phyloP scores from a whole-genome alignment of 2,797 vertebrate genomes.

The Steatocranus sp. region DNA sequence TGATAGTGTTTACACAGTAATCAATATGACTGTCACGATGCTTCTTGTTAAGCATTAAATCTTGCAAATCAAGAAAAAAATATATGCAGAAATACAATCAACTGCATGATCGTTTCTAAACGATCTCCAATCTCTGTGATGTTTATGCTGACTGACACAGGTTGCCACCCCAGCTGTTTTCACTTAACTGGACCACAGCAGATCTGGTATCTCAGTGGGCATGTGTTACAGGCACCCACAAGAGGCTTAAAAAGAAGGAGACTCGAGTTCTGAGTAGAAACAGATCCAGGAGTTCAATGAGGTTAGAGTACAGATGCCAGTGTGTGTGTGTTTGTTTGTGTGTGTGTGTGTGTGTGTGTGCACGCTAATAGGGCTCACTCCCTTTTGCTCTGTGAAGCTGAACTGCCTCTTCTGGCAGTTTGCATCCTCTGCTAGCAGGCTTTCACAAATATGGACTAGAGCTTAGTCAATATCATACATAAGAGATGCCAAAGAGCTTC shows the following conservation, averaged over 20 bases:
- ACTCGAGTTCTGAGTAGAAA: slow-evolving; percentile 79
- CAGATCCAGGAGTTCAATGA: slow-evolving; percentile 78
- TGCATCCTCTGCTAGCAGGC: slow-evolving; percentile 51
- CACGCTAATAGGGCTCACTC: neutral
- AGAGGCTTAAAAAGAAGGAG: slow-evolving; percentile 73
- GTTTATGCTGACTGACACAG: neutral
- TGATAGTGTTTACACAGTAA: neutral
- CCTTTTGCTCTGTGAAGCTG: neutral
- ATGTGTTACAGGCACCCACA: slow-evolving; percentile 57
- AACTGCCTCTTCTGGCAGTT: neutral
- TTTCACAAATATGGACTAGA: slow-evolving; percentile 64
- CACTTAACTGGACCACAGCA: neutral
- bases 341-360: neutral
- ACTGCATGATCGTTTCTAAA: neutral
- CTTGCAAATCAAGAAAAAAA: neutral
- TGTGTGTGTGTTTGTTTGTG: neutral
- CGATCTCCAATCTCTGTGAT: neutral
- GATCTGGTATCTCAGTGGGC: neutral
- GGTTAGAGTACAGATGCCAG: neutral
- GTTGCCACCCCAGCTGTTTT: neutral
- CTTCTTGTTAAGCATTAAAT: neutral
- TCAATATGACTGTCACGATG: neutral
- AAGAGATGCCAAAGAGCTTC: slow-evolving; percentile 77
- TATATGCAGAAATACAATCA: neutral
- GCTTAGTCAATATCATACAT: slow-evolving; percentile 77